Conservation (phyloP, 2,888 invertebrate genomes). For the Dolomedes plantarius region DNA sequence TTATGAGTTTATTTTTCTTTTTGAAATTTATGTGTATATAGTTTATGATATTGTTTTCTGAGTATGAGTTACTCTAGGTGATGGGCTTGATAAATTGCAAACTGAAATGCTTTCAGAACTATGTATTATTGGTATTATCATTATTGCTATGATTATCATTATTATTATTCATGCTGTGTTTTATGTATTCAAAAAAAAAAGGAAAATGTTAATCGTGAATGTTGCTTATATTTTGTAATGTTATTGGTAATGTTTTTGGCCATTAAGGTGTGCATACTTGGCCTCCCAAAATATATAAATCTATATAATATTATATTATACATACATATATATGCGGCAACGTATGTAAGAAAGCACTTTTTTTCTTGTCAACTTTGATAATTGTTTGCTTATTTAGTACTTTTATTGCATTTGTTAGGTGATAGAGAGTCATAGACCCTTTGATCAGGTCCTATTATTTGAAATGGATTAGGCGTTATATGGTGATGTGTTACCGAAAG, state of each 20-base stretch:
- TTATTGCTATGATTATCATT: not conserved
- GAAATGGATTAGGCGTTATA: not conserved
- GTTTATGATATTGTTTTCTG: not conserved
- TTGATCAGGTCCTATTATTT: constrained; percentile 57
- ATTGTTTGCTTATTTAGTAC: constrained; percentile 47
- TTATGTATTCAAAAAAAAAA: constrained; percentile 31
- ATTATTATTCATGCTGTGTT: constrained; percentile 21
- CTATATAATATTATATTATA: constrained; percentile 50
- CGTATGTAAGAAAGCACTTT: constrained; percentile 38
- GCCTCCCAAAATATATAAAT: constrained; percentile 40
- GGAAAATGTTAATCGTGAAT: constrained; percentile 49
- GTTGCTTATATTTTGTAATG: constrained; percentile 63
- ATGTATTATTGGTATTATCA: not conserved
- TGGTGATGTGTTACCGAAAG: constrained; percentile 18
- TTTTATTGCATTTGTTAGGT: constrained; percentile 51
- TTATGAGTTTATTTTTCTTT: not conserved
- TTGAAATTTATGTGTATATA: constrained; percentile 4
- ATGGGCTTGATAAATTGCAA: not conserved
- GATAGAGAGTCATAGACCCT: constrained; percentile 46
- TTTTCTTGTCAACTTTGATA: constrained; percentile 33
- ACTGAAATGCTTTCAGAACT: not conserved
- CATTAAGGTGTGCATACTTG: constrained; percentile 19
- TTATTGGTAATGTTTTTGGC: constrained; percentile 57
- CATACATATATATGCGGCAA: constrained; percentile 51
- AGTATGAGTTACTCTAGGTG: not conserved